Conservation (phyloP, 1,140 invertebrate genomes). For the Magallana ariakensis region DNA sequence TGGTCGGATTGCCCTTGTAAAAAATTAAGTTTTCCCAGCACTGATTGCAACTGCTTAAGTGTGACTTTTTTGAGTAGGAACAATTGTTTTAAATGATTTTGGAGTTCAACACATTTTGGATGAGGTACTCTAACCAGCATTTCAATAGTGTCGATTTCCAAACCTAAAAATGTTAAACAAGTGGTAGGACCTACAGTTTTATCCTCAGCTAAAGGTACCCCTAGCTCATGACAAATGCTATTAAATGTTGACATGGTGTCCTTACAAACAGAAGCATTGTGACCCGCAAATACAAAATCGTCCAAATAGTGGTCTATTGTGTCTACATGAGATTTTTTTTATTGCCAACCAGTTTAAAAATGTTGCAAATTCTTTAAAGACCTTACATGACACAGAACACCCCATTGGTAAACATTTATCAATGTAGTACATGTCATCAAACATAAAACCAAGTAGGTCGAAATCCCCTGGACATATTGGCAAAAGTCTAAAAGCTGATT, state of each 20-base stretch:
- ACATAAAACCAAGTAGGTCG: background rate
- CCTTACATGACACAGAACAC: no score
- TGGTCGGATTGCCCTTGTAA: background rate
- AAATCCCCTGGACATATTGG: conserved; percentile 48
- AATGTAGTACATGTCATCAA: no score
- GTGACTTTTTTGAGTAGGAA: background rate
- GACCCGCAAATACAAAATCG: conserved; percentile 25
- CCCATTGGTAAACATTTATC: no score
- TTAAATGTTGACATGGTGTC: background rate
- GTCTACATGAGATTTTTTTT: background rate
- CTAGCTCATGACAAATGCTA: background rate
- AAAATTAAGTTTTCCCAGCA: conserved; percentile 3
- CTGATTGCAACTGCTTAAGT: background rate
- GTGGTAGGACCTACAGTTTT: no score
- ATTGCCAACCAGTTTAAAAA: conserved; percentile 45
- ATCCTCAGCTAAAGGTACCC: no score
- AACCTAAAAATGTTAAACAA: conserved; percentile 2
- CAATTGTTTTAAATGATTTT: background rate
- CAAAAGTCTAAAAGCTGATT: conserved; percentile 6
- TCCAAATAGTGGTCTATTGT: background rate
- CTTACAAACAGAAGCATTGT: background rate
- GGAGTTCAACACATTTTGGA: background rate
- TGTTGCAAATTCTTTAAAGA: conserved; percentile 51
- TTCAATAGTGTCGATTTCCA: background rate
- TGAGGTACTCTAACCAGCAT: background rate